Base-by-base conservation (phyloP, 2,113 vertebrate genomes). In the Mus musculus region DNA sequence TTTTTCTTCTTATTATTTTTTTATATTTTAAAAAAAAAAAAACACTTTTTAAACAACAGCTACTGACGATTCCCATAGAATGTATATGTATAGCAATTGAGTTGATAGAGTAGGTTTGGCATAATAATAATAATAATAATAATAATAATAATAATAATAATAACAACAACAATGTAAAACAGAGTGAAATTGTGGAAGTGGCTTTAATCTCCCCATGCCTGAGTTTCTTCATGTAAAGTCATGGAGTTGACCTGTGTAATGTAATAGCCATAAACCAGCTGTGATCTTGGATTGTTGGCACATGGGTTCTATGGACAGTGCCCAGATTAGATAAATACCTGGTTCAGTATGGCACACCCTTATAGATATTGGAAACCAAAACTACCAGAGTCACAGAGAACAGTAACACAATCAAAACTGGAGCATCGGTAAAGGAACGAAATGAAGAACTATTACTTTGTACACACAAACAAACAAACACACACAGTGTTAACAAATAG, bases 361-460 rank as follows among this genome's bases (percentile, higher is more conserved):
- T 73, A 1, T 67, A 94, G 13, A 17, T 92, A 91, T 76, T 85
- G 63, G 46, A 82, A 94, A 96, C 56, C 2, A 54, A 95, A 65
- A 91, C 52, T 42, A 54, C 84, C 1, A 59, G 17, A 52, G 17
- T 65, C 39, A 30, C 54, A 11, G 90, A 94, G 46, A 77, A 39
- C 4, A 81, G 54, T 10, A 3, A 84, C 10, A 42, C 5, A 54
- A 30, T 69, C 7, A 77, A 85, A 63, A 76, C 5, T 71, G 36
- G 36, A 93, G 33, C 54, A 63, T 16, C 7, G n/a, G 5, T 65
- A 87, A 93, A 77, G 59, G 61, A 75, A 72, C 1, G 11, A 73
- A 61, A 61, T 11, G 0, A 65, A 85, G 17, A 71, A 33, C 54
- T 42, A 49, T 3, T 20, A 6, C 26, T 65, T 26, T 11, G 63